phyloP scores from a whole-genome alignment of 2,113 vertebrate genomes.

The Hymenochirus boettgeri region DNA sequence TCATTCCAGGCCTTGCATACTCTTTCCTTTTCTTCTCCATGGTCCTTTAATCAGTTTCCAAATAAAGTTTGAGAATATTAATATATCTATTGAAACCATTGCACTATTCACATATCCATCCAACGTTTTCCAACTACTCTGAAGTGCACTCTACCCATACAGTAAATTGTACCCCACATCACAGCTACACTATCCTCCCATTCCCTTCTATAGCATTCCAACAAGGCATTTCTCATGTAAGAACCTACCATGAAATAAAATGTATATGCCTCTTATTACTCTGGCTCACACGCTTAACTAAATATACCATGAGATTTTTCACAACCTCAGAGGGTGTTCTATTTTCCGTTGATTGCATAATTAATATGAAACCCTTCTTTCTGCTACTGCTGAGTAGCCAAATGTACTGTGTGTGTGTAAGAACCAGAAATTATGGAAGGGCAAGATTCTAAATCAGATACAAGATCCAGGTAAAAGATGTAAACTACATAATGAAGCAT shows the following conservation, averaged over 20 bases:
- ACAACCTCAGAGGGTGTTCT: too few species aligned
- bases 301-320: neutral
- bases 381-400: too few species aligned
- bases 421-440: too few species aligned
- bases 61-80: neutral
- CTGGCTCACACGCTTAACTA: neutral
- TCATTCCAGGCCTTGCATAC: conserved; percentile 4
- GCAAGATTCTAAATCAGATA: too few species aligned
- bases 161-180: neutral
- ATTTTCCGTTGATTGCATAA: neutral
- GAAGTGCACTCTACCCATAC: neutral
- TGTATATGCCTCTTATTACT: neutral
- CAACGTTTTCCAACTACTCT: neutral
- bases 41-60: neutral
- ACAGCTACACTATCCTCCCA: neutral
- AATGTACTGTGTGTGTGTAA: too few species aligned
- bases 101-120: neutral
- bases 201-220: conserved; percentile 4
- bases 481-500: too few species aligned
- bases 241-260: neutral
- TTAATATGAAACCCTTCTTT: neutral
- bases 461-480: too few species aligned
- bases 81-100: neutral
- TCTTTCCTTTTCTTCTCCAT: neutral
- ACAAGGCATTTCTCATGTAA: neutral